Base-by-base conservation (phyloP, 2,888 invertebrate species). In the Cryptocheilus praepositus region DNA sequence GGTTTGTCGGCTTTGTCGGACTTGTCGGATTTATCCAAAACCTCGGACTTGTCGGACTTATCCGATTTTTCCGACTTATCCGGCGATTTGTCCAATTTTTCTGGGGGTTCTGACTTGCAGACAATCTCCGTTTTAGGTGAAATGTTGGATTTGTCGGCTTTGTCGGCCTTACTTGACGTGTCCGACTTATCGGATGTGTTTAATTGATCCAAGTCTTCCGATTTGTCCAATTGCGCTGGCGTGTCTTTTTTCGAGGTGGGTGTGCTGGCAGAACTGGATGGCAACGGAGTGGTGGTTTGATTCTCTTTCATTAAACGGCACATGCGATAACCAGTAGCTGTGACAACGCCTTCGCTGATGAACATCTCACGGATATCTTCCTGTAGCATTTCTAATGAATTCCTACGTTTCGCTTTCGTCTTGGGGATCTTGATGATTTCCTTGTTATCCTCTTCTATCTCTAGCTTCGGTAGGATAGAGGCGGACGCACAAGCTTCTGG, bases 321-420 rank as follows among this genome's bases (percentile, higher is more conserved):
- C 90, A 92, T 92, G 73, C 94, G 89, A 81, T 92, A 91, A 13
- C 93, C 93, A 1, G 92, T 92, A 15, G 92, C 91, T 60, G 92
- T 91, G 25, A 93, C 85, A 0, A 93, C 91, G 36, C 92, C 93
- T 73, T 93, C 91, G 73, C 91, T 90, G 61, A 93, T 92, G 80
- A 93, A 93, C 92, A 93, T 93, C 81, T 94, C 93, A 77, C 92
- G 91, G 51, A 94, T 92, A 76, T 94, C 93, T 71, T 93, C 92
- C 75, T 94, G 94, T 1, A 94, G 88, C 84, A 91, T 90, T 79
- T 92, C 91, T 56, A 94, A 83, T 80, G 94, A 94, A 62, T 90
- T 90, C 59, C 88, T 81, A 44, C 89, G 81, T 36, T 81, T 80
- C 56, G 67, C 63, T 71, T 71, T 84, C 61, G n/a, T 28, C 25